Conservation (phyloP, 2,113 vertebrate genomes). For the Raphicerus campestris region DNA sequence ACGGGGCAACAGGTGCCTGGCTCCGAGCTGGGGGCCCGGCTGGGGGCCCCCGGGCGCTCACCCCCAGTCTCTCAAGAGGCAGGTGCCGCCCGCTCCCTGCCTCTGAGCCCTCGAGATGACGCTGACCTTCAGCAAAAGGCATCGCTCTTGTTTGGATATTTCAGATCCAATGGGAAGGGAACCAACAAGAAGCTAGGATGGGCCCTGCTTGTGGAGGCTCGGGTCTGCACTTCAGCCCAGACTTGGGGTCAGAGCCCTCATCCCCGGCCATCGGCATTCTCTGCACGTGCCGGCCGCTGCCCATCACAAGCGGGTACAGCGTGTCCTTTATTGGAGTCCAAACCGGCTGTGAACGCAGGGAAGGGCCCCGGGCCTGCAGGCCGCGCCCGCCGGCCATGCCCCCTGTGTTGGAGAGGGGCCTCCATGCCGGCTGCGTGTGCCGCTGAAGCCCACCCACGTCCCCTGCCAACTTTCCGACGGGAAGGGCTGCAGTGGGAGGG, state of each 20-base stretch:
- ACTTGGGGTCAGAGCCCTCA: background rate
- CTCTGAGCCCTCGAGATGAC: background rate
- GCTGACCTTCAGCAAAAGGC: background rate
- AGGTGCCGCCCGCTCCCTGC: background rate
- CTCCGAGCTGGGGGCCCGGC: background rate
- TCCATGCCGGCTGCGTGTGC: rapidly evolving
- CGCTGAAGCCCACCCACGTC: background rate
- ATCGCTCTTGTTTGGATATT: background rate
- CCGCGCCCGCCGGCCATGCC: rapidly evolving
- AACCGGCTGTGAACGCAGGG: conserved; percentile 36
- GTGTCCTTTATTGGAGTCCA: conserved; percentile 76
- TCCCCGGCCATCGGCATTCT: conserved; percentile 83
- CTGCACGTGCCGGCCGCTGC: conserved; percentile 79
- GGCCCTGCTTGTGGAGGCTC: conserved; percentile 17
- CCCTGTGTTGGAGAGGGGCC: background rate
- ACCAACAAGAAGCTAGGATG: conserved; percentile 28
- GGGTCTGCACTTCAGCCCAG: conserved; percentile 56
- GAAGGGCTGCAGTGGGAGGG: conserved; percentile 56
- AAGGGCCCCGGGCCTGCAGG: background rate
- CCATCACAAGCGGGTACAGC: conserved; percentile 75
- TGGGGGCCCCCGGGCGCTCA: rapidly evolving
- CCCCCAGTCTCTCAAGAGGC: background rate
- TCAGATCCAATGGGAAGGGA: conserved; percentile 32
- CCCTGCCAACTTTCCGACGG: conserved; percentile 56
- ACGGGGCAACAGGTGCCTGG: conserved; percentile 54